A percentile compares a stretch with the other conserved stretches of the same genome.
Conservation (phyloP, 2,113 vertebrate genomes). For the Eudyptes chrysolophus region DNA sequence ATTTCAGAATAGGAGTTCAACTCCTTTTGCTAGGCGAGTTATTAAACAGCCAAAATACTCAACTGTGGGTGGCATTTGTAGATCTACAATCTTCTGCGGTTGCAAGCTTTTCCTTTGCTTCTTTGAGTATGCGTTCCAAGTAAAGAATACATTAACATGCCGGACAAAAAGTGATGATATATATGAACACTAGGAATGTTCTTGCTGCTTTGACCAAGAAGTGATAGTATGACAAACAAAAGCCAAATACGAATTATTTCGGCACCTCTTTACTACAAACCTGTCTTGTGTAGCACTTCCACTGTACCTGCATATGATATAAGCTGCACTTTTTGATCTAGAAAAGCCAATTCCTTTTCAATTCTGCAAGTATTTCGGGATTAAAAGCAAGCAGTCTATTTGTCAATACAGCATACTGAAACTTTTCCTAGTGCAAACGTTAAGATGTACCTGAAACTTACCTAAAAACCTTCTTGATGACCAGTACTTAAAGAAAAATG, state of each 20-base stretch:
- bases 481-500: neutral
- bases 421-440: neutral
- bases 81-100: neutral
- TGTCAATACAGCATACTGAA: neutral
- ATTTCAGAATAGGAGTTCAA: neutral
- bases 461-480: neutral
- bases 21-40: neutral
- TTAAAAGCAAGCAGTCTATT: neutral
- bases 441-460: neutral
- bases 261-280: neutral
- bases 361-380: neutral
- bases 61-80: neutral
- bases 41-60: neutral
- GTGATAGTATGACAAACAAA: neutral
- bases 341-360: neutral
- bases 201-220: neutral
- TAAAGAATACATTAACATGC: neutral
- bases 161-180: neutral
- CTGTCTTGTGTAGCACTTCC: neutral
- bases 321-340: neutral
- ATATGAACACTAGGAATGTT: neutral
- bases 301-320: accelerated
- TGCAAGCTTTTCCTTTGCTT: neutral
- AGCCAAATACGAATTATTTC: neutral
- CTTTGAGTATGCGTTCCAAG: neutral